A percentile compares a stretch with the other conserved stretches of the same genome.
Conservation (phyloP, 2,888 invertebrate species). For the Leptopilina myrica region DNA sequence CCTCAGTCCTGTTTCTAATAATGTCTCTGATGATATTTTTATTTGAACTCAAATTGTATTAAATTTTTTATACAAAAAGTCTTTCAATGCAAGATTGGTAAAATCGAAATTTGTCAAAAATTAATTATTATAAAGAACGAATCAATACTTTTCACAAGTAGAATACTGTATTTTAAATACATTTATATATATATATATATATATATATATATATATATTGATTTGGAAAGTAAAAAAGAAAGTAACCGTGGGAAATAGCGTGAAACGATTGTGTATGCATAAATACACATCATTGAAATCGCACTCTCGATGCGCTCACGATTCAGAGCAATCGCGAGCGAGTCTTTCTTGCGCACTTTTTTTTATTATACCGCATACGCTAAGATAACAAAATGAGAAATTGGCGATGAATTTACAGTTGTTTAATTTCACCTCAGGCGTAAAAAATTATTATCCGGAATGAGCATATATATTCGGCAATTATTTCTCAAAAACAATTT, state of each 20-base stretch:
- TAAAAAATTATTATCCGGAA: neutral
- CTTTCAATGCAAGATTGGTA: too few relatives aligned
- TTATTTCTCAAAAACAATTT: conserved; percentile 15
- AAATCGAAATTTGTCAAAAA: too few relatives aligned
- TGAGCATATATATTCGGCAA: neutral
- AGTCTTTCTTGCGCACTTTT: neutral
- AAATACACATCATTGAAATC: conserved; percentile 29
- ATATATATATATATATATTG: too few relatives aligned
- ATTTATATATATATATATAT: neutral
- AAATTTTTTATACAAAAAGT: too few relatives aligned
- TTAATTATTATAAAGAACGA: too few relatives aligned
- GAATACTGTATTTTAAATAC: too few relatives aligned
- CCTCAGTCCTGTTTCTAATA: too few relatives aligned
- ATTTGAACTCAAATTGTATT: too few relatives aligned
- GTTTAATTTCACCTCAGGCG: neutral
- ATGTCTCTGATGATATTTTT: too few relatives aligned
- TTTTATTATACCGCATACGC: neutral
- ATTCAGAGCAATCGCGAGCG: conserved; percentile 31
- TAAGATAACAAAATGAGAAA: conserved; percentile 17
- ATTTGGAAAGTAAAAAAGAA: neutral
- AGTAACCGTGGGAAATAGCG: conserved; percentile 24
- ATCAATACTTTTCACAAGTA: too few relatives aligned
- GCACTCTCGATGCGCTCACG: conserved; percentile 34
- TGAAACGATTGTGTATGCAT: conserved; percentile 2
- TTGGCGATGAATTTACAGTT: conserved; percentile 11